phyloP scores from a whole-genome alignment of 2,888 invertebrate species.

The Glomeris marginata region DNA sequence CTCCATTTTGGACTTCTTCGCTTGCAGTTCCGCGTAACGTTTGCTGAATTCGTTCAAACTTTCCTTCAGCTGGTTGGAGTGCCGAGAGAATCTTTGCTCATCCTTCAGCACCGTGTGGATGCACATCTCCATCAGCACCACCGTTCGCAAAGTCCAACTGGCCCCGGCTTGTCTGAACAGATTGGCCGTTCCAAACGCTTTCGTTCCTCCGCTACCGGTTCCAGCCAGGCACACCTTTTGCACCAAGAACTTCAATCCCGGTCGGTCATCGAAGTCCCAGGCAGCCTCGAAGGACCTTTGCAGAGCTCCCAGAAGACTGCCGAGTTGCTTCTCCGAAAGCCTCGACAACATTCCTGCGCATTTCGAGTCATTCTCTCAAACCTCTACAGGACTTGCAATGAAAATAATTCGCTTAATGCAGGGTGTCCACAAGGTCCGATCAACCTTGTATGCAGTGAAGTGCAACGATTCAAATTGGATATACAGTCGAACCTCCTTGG shows the following conservation, averaged over 20 bases:
- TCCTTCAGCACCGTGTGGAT: slow-evolving; percentile 33
- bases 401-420: too few relatives aligned
- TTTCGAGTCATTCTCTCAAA: too few relatives aligned
- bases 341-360: slow-evolving; percentile 23
- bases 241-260: slow-evolving; percentile 81
- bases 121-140: slow-evolving; percentile 71
- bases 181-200: slow-evolving; percentile 52
- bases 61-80: slow-evolving; percentile 23
- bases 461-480: too few relatives aligned
- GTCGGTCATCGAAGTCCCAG: slow-evolving; percentile 72
- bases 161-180: slow-evolving; percentile 85
- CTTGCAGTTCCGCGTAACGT: slow-evolving; percentile 36
- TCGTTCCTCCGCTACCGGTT: slow-evolving; percentile 8
- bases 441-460: too few relatives aligned
- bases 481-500: too few relatives aligned
- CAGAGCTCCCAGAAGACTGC: slow-evolving; percentile 58
- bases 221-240: slow-evolving; percentile 82
- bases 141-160: slow-evolving; percentile 65
- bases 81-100: slow-evolving; percentile 5
- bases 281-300: slow-evolving; percentile 69
- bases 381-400: too few relatives aligned
- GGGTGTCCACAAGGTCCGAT: too few relatives aligned
- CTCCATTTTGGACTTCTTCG: slow-evolving; percentile 29
- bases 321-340: slow-evolving; percentile 37
- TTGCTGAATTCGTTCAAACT: slow-evolving; percentile 37